Base-by-base conservation (phyloP, 2,888 invertebrate genomes). In the Parascotia fuliginaria region DNA sequence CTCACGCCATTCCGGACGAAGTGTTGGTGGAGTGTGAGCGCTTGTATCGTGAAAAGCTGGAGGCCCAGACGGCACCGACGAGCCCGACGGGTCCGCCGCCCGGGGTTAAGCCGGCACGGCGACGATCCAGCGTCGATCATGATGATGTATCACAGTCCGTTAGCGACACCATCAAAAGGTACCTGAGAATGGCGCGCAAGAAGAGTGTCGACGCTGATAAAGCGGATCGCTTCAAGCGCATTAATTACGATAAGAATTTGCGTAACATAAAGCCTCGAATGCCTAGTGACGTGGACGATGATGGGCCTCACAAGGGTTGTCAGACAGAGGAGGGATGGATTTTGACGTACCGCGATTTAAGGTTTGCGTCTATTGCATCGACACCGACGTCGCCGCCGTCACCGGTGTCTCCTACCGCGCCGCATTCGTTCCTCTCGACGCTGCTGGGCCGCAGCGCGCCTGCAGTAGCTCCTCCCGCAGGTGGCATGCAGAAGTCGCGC, bases 401-500 rank as follows among this genome's bases (percentile, higher is more conserved):
- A n/a, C 93, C 93, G 54, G 84, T 84, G 72, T 89, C 92, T 42
- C 87, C 89, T 31, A 80, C 92, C 46, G 84, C 83, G 78, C 87
- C 93, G 75, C 83, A 85, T 67, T 85, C 91, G 82, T 88, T 92
- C 63, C 75, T 91, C 57, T 77, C 87, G 55, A 73, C 86, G 60
- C 69, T 86, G 77, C 71, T 92, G 57, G 86, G 88, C 40, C 83
- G 88, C 57, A 77, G 80, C 63, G 80, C 82, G 51, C 81, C 79
- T 55, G 76, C 83, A 54, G 75, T 81, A 55, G 76, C 80, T 73
- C 77, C 83, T 55, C 83, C 92, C 75, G 86, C 94, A 90, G 94
- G 95, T 90, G 94, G 94, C 83, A 97, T 97, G 97, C 97, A 97
- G 94, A 97, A 97, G 93, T 97, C 97, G 76, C 96, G 97, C 85